These are phyloP conservation scores for Dicentrarchus labrax DNA, from an alignment of 2,113 vertebrate genomes.

Conservation along the genomic window DNA sequence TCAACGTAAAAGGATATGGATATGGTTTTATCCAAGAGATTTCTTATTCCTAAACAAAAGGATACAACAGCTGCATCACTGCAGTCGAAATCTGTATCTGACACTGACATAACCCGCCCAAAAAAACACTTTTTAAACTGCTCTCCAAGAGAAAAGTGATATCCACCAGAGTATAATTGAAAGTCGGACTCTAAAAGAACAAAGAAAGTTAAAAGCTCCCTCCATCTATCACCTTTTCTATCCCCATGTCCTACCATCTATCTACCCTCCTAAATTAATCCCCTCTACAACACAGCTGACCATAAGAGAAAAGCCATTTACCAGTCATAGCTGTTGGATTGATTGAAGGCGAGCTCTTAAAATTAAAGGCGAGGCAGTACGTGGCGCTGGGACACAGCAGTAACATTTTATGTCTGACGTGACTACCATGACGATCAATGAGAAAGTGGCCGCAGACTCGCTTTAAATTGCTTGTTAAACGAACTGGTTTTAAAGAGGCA, in stretches of 20 bases:
- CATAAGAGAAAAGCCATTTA: slow-evolving; percentile 49
- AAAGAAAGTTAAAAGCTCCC: not conserved
- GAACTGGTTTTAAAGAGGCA: slow-evolving; percentile 56
- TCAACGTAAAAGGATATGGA: no score
- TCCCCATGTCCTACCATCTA: slow-evolving; percentile 5
- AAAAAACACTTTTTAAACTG: not conserved
- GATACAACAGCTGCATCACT: not conserved
- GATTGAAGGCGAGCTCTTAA: slow-evolving; percentile 61
- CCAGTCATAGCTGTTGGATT: slow-evolving; percentile 49
- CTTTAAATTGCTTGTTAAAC: slow-evolving; percentile 65
- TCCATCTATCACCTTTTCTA: slow-evolving; percentile 15
- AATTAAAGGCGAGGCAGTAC: slow-evolving; percentile 42
- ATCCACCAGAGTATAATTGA: not conserved
- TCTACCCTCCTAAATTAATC: slow-evolving; percentile 34
- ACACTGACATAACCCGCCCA: not conserved
- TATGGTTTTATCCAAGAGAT: not conserved
- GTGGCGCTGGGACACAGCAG: slow-evolving; percentile 37
- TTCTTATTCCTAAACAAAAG: not conserved
- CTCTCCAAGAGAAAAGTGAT: not conserved
- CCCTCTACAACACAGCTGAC: slow-evolving; percentile 28
- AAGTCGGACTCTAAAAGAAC: slow-evolving; percentile 1
- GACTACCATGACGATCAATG: slow-evolving; percentile 63
- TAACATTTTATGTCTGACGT: slow-evolving; percentile 62
- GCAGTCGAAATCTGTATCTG: not conserved
- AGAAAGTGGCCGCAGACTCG: slow-evolving; percentile 20